Evolutionary conservation across 2,113 vertebrate genomes (phyloP).

Genomic region (Lagopus muta): DNA sequence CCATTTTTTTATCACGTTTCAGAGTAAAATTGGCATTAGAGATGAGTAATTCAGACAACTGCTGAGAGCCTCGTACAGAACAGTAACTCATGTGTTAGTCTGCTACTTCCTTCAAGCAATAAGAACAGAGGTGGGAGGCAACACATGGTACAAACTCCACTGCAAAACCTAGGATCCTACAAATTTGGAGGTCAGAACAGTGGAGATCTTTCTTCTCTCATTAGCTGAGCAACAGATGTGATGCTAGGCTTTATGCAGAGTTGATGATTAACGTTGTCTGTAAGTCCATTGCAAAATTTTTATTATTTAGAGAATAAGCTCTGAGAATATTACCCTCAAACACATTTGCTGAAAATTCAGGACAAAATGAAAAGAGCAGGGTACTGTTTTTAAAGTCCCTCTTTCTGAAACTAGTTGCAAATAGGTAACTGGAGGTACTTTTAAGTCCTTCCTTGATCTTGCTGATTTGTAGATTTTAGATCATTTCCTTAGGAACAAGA

Average conservation of each 20-base stretch:
- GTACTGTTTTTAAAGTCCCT: not conserved
- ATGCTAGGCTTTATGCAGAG: not conserved
- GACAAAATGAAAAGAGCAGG: not conserved
- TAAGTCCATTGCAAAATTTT: not conserved
- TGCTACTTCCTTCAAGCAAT: constrained; percentile 58
- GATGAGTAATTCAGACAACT: constrained; percentile 67
- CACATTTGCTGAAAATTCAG: not conserved
- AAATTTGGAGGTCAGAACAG: constrained; percentile 42
- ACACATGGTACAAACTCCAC: constrained; percentile 54
- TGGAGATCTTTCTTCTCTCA: constrained; percentile 3
- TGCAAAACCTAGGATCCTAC: constrained; percentile 19
- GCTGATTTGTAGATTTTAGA: not conserved
- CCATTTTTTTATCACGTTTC: constrained; percentile 61
- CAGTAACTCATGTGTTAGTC: constrained; percentile 62
- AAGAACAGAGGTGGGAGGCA: constrained; percentile 70
- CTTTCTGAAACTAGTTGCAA: not conserved
- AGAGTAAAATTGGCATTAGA: constrained; percentile 57
- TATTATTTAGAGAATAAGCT: not conserved
- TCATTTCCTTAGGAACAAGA: not conserved
- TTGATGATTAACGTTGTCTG: not conserved
- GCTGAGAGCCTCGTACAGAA: constrained; percentile 51
- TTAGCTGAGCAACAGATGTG: constrained; percentile 38
- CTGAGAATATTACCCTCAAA: not conserved
- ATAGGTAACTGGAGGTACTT: not conserved
- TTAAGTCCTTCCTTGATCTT: not conserved